These are phyloP conservation scores for Turdus rufiventris DNA, from an alignment of 2,113 vertebrate genomes.

Conservation along the genomic window DNA sequence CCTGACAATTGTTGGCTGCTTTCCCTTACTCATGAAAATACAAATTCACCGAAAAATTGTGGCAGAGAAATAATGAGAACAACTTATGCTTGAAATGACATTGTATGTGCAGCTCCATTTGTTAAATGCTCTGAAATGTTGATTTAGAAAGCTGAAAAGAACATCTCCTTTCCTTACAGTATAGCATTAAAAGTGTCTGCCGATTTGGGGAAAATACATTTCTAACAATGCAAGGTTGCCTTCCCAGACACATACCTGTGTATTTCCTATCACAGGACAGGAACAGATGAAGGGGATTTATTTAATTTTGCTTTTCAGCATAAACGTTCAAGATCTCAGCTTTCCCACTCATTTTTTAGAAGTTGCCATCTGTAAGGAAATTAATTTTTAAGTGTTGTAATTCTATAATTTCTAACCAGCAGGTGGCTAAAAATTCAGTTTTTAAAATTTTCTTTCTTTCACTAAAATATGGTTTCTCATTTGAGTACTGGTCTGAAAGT, in stretches of 20 bases:
- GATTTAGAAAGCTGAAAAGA: not conserved
- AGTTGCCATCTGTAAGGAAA: not conserved
- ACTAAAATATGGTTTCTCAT: not conserved
- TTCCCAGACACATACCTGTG: not conserved
- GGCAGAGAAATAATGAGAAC: not conserved
- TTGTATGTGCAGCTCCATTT: not conserved
- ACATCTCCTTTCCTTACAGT: not conserved
- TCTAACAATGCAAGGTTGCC: not conserved
- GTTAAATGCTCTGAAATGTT: not conserved
- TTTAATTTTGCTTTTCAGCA: not conserved
- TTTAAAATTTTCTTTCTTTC: not conserved
- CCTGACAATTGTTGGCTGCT: not conserved
- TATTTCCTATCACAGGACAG: not conserved
- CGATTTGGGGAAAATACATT: not conserved
- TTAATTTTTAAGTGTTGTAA: conserved; percentile 36
- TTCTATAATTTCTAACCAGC: conserved; percentile 48
- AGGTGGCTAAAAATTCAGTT: not conserved
- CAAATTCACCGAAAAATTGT: not conserved
- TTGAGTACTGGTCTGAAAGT: not conserved
- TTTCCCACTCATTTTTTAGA: conserved; percentile 46
- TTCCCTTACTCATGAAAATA: not conserved
- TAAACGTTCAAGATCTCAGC: not conserved
- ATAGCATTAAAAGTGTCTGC: not conserved
- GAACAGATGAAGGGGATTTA: not conserved
- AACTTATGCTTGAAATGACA: not conserved